Evolutionary conservation across 2,888 invertebrate genomes (phyloP), one percentile per base, ranked within the genome.

Genomic region (Dicroscelio sp.): DNA sequence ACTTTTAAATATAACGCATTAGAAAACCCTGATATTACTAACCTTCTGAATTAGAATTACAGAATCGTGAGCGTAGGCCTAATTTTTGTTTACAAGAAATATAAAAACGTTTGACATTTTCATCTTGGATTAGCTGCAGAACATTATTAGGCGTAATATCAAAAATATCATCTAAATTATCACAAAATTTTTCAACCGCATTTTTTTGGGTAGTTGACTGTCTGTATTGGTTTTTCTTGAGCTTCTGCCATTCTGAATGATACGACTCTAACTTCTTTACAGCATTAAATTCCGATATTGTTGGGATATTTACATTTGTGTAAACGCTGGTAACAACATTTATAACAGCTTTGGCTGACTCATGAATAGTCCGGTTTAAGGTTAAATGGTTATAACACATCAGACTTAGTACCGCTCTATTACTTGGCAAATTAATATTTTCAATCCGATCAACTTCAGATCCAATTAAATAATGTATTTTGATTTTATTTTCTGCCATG

Each of bases 341-440:
- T 27, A 71, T 71, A 52, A 52, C 73, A 8, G 23, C 52, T 31
- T 75, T 75, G 2, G 73, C 73, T 30, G 55, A 27, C 23, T 75
- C 73, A 14, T 75, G 52, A 55, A 75, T 75, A 5, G 73, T 30
- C 30, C 23, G 30, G 1, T 75, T 75, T 55, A 2, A 23, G 2
- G 73, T 20, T 52, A 48, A 73, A 52, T 73, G 73, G 48, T 73
- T 48, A n/a, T 75, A 75, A 55, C 2, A 75, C 55, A 75, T 17
- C n/a, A 31, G 55, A 55, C 73, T 75, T 23, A 75, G 52, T 2
- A 75, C 20, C 73, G 55, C 31, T 75, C 73, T 55, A 23, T 75
- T 75, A 55, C n/a, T 75, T 55, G 73, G 73, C 30, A 75, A 55
- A 55, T n/a, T 14, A 75, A 75, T n/a, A 75, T 75, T 25, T 52